These are phyloP conservation scores for Marisa cornuarietis DNA, from an alignment of 1,140 invertebrate species.

Conservation along the genomic window DNA sequence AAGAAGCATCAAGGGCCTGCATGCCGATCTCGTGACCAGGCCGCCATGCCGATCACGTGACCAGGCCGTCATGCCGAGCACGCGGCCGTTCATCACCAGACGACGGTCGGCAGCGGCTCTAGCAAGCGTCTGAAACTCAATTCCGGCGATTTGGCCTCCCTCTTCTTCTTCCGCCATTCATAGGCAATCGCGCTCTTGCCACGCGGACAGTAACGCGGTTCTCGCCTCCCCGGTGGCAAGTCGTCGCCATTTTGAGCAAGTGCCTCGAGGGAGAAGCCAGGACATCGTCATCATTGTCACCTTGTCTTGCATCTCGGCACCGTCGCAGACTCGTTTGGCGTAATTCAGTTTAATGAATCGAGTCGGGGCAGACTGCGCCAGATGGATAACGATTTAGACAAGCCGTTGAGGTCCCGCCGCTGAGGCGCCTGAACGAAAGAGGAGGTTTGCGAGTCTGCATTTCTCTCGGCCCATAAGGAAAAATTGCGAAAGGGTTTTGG, in stretches of 20 bases:
- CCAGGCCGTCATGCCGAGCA: constrained; percentile 9
- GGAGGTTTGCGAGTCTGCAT: too few relatives aligned
- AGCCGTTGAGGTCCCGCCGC: neutral
- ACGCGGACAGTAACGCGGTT: constrained; percentile 10
- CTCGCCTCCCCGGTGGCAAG: neutral
- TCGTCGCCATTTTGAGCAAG: constrained; percentile 8
- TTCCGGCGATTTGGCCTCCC: constrained; percentile 11
- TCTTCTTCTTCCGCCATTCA: constrained; percentile 12
- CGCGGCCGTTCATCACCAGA: constrained; percentile 11
- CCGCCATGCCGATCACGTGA: too few relatives aligned
- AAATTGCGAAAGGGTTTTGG: too few relatives aligned
- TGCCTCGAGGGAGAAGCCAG: too few relatives aligned
- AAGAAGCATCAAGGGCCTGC: too few relatives aligned
- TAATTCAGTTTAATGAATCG: constrained; percentile 8
- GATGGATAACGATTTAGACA: constrained; percentile 1
- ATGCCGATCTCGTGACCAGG: too few relatives aligned
- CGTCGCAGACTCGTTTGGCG: neutral
- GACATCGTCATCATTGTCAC: neutral
- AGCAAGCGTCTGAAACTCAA: constrained; percentile 8
- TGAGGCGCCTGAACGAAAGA: neutral
- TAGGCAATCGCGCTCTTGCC: constrained; percentile 8
- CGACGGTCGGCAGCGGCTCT: neutral
- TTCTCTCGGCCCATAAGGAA: too few relatives aligned
- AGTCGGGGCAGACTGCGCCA: neutral
- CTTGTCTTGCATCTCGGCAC: neutral